Evolutionary conservation across 2,113 vertebrate species (phyloP), one percentile per base, ranked within the genome.

Genomic region (Colossoma macropomum): DNA sequence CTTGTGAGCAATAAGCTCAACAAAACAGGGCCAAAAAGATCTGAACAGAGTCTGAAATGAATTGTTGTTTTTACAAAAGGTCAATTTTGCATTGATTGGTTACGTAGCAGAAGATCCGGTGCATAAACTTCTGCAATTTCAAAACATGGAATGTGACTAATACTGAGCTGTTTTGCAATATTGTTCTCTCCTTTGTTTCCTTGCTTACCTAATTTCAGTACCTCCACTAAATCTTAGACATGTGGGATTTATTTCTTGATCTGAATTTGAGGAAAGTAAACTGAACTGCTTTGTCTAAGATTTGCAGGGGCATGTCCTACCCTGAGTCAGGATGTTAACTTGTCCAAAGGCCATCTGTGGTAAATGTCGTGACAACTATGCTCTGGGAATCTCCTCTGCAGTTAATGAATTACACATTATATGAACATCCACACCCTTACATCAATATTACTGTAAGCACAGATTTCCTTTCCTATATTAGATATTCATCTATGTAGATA

Each of bases 321-420:
- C 28, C 45, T 62, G 27, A 77, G 54, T 83, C 65, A 77, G 17
- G 38, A 0, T 59, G 41, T 60, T 32, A 76, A 70, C 23, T 41
- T 38, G 80, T 60, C 15, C 75, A 83, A 83, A 83, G 81, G 74
- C 50, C 74, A 32, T 65, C 11, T 41, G 7, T 73, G 0, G 9
- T 63, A 2, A 34, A 28, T 76, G 56, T 28, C 11, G 13, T 63
- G 38, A 21, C 54, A 80, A 21, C 13, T n/a, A 72, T 23, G 7
- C 10, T 62, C 54, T 80, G 19, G 54, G 56, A 62, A 73, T 48
- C 38, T 62, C 59, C 19, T 71, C 63, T 63, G 11, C 32, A 52
- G 17, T 69, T n/a, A 71, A n/a, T 45, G 38, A 71, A 30, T 69
- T 30, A n/a, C 17, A 60, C 50, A 72, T 38, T 54, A 41, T 28